Base-by-base conservation (phyloP, 2,113 vertebrate species). In the Plestiodon gilberti region DNA sequence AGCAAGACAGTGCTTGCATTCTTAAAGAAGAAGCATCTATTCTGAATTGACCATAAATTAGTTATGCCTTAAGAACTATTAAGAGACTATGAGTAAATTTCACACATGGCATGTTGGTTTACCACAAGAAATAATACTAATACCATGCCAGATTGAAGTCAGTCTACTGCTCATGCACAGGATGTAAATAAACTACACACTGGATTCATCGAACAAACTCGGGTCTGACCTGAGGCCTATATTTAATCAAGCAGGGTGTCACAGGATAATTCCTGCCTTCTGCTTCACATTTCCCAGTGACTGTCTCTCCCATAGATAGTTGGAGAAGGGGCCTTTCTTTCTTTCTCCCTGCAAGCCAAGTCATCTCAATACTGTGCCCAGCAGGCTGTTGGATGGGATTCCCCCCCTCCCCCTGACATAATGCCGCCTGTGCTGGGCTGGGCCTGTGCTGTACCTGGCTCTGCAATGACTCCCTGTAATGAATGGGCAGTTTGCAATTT, bases 371-470 rank as follows among this genome's bases (percentile, higher is more conserved):
- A 28, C n/a, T 28, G 22, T 57, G n/a, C 20, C 30, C 25, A 38
- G 43, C 57, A 78, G 22, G 64, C 22, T 28, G 28, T 30, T 59
- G 25, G 62, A 14, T 80, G 52, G 40, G 57, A 64, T 64, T 30
- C 76, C 22, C 28, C 9, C 57, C 14, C 11, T 73, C 28, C 9
- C 57, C 14, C 11, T 73, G 35, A 62, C 78, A 43, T n/a, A 2
- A 2, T 28, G 55, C 33, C 17, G 28, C 22, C 57, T 75, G 9
- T 35, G 52, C 14, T 55, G n/a, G 0, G 0, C 48, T 25, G 86
- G 73, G 65, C n/a, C 25, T 59, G 18, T 4, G 43, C 84, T 78
- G 84, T 30, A 9, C 0, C 33, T 57, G 81, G 48, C 3, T 38
- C 30, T 70, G 30, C 35, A 35, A 18, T 62, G 65, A 57, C 73